Percentiles rank a stretch among this genome's conserved stretches.
Conservation (phyloP, 37 sponge, comb jelly and placozoan species). For the Cliona cf. orientalis region DNA sequence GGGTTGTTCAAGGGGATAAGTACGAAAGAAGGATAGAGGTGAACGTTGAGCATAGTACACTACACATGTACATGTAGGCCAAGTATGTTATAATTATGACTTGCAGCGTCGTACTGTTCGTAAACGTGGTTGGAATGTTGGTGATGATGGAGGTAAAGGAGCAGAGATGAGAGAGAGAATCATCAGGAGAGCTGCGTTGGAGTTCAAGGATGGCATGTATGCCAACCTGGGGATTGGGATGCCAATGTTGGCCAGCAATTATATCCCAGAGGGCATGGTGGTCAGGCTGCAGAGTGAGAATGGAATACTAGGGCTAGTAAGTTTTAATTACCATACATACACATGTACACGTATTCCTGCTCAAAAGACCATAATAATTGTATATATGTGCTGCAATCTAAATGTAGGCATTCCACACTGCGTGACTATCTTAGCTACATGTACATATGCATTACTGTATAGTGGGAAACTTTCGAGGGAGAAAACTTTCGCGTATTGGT, state of each 20-base stretch:
- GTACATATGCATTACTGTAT: no score
- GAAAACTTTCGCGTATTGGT: no score
- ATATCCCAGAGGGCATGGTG: slow-evolving; percentile 83
- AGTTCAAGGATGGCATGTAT: slow-evolving; percentile 96
- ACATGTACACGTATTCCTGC: no score
- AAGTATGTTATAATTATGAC: background rate
- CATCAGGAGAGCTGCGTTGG: slow-evolving; percentile 88
- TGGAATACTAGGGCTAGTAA: slow-evolving; percentile 94
- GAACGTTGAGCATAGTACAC: background rate
- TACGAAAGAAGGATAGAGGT: slow-evolving; percentile 94
- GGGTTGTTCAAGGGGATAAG: slow-evolving; percentile 71
- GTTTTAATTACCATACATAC: no score
- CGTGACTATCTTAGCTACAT: no score
- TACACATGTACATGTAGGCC: background rate
- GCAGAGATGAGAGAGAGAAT: slow-evolving; percentile 74
- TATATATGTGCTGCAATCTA: no score
- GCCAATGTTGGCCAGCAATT: slow-evolving; percentile 94
- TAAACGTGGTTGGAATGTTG: slow-evolving; percentile 1
- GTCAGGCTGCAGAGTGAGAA: slow-evolving; percentile 97
- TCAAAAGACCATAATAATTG: no score
- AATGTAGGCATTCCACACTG: no score
- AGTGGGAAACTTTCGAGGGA: no score
- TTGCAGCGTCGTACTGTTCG: slow-evolving; percentile 40
- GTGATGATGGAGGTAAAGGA: background rate
- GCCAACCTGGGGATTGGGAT: slow-evolving; percentile 97